Evolutionary conservation across 2,113 vertebrate genomes (phyloP).

Genomic region (Erythrocercus mccallii): DNA sequence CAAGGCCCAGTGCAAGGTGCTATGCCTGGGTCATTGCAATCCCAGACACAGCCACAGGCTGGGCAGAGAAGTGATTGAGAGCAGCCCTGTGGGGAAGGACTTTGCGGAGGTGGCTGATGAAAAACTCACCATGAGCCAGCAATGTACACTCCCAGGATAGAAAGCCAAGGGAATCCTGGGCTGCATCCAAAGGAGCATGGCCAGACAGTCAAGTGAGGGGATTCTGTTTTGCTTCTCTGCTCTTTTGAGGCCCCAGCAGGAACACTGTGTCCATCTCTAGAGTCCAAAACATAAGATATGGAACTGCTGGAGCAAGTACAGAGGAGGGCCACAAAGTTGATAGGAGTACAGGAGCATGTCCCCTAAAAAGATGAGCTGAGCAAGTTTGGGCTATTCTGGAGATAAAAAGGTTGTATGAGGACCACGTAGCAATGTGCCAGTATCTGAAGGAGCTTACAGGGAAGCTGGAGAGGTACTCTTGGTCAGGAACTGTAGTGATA

Average conservation of each 20-base stretch:
- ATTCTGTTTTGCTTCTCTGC: background rate
- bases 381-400: background rate
- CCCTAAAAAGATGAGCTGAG: too few relatives aligned
- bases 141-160: background rate
- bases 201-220: background rate
- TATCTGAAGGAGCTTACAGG: background rate
- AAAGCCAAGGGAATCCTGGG: background rate
- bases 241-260: fast-evolving
- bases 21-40: fast-evolving
- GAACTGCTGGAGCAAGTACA: background rate
- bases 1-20: background rate
- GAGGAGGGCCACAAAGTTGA: too few relatives aligned
- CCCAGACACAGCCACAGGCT: background rate
- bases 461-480: background rate
- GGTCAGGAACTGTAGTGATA: background rate
- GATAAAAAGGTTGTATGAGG: background rate
- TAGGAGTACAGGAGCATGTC: background rate
- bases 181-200: fast-evolving
- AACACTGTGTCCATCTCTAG: background rate
- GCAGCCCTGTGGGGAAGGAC: background rate
- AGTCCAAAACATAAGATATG: background rate
- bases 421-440: fast-evolving
- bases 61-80: background rate
- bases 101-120: background rate
- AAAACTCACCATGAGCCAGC: background rate